Evolutionary conservation across 2,113 vertebrate species (phyloP).

Genomic region (Penelope pileata): DNA sequence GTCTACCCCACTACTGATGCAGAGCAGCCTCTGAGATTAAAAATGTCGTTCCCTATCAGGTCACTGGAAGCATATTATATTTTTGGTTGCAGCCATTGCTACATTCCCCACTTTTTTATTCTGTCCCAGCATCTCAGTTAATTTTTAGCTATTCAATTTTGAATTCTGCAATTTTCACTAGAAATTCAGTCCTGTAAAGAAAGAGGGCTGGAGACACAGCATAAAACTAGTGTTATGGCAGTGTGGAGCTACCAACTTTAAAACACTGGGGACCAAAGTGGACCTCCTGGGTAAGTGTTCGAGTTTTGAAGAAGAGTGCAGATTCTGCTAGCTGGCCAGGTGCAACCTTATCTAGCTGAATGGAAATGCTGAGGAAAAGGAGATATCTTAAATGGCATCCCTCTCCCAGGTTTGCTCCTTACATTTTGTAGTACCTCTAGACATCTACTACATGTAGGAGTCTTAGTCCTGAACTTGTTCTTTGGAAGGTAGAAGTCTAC

Average conservation of each 20-base stretch:
- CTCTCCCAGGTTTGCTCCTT: neutral
- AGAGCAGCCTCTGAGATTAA: neutral
- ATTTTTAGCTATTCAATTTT: neutral
- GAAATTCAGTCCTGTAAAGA: neutral
- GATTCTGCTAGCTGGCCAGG: accelerated
- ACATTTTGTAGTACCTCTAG: neutral
- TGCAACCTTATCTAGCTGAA: neutral
- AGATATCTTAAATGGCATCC: neutral
- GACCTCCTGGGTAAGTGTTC: neutral
- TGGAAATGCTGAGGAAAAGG: neutral
- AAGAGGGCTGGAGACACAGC: neutral
- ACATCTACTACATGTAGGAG: accelerated
- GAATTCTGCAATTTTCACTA: neutral
- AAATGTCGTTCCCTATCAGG: neutral
- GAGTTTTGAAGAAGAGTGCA: neutral
- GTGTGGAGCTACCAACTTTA: accelerated
- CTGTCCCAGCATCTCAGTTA: neutral
- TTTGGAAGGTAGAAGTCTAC: neutral
- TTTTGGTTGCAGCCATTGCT: neutral
- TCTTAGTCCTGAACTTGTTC: neutral
- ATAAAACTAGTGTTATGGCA: neutral
- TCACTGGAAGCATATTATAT: neutral
- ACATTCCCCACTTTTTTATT: neutral
- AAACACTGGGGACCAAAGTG: neutral
- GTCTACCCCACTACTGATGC: accelerated